Evolutionary conservation across 2,113 vertebrate genomes (phyloP).

Genomic region (Laticauda laticaudata): DNA sequence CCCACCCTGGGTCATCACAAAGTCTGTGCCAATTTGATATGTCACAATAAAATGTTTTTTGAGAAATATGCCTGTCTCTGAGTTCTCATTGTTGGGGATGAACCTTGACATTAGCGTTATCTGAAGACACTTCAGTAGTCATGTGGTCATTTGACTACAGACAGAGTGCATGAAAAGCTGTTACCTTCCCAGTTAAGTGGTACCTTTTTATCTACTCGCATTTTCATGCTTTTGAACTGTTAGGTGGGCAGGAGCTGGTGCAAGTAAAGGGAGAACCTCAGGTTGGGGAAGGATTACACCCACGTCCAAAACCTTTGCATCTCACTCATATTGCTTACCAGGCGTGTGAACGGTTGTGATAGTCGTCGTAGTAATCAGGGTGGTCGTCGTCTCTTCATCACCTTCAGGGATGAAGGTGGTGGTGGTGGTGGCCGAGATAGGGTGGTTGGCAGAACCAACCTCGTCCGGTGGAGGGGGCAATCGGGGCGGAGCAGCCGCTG

Average conservation of each 20-base stretch:
- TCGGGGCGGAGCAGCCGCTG: slow-evolving; percentile 9
- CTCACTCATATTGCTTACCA: slow-evolving; percentile 67
- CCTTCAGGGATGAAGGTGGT: slow-evolving; percentile 68
- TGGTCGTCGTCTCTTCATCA: slow-evolving; percentile 85
- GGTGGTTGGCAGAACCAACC: slow-evolving; percentile 52
- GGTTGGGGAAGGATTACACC: not conserved
- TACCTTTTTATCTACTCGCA: not conserved
- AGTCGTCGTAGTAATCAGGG: slow-evolving; percentile 88
- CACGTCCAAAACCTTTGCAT: not conserved
- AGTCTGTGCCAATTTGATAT: too few relatives aligned
- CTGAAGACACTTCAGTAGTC: not conserved
- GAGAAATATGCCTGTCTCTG: too few relatives aligned
- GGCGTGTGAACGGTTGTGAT: slow-evolving; percentile 89
- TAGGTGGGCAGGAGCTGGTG: not conserved
- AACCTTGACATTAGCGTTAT: too few relatives aligned
- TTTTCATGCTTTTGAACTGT: not conserved
- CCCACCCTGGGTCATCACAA: too few relatives aligned
- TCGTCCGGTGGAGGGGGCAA: slow-evolving; percentile 43
- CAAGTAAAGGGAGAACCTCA: not conserved
- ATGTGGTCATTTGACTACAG: not conserved
- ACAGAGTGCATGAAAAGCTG: fast-evolving
- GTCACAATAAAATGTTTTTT: too few relatives aligned
- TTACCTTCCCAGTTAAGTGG: not conserved
- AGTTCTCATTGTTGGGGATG: too few relatives aligned
- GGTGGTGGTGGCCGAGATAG: slow-evolving; percentile 40